These are phyloP conservation scores for Pelusios castaneus DNA, from an alignment of 2,113 vertebrate genomes.

Conservation along the genomic window DNA sequence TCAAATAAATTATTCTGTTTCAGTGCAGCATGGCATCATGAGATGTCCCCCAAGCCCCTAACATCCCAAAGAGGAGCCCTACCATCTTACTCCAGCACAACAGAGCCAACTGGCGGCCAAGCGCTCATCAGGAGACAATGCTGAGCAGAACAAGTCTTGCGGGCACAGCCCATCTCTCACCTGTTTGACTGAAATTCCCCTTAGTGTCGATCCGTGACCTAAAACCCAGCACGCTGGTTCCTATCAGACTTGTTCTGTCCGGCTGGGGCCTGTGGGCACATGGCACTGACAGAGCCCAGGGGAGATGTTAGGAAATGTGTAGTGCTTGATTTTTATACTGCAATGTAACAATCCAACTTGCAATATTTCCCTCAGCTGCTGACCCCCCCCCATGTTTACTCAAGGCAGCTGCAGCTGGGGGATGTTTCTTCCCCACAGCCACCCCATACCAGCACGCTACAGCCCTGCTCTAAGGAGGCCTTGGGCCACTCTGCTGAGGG, in stretches of 20 bases:
- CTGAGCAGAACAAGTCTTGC: neutral
- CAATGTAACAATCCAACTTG: neutral
- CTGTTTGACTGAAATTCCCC: neutral
- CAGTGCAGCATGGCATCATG: neutral
- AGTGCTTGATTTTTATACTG: neutral
- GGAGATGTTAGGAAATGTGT: neutral
- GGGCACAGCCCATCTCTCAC: neutral
- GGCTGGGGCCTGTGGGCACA: neutral
- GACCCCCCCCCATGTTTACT: neutral
- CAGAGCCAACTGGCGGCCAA: neutral
- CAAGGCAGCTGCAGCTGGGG: neutral
- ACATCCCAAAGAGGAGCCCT: neutral
- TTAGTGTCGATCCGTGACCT: neutral
- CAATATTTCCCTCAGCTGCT: neutral
- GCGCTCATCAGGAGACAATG: neutral
- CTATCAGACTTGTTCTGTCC: neutral
- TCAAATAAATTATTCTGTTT: neutral
- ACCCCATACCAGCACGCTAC: neutral
- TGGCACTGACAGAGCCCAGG: neutral
- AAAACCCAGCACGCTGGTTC: neutral
- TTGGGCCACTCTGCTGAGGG: neutral
- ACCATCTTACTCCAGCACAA: neutral
- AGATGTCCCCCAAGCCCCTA: neutral
- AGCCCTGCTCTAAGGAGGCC: neutral
- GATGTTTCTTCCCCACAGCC: neutral